phyloP scores from a whole-genome alignment of 1,140 invertebrate genomes.

The Drosophila sucinea region DNA sequence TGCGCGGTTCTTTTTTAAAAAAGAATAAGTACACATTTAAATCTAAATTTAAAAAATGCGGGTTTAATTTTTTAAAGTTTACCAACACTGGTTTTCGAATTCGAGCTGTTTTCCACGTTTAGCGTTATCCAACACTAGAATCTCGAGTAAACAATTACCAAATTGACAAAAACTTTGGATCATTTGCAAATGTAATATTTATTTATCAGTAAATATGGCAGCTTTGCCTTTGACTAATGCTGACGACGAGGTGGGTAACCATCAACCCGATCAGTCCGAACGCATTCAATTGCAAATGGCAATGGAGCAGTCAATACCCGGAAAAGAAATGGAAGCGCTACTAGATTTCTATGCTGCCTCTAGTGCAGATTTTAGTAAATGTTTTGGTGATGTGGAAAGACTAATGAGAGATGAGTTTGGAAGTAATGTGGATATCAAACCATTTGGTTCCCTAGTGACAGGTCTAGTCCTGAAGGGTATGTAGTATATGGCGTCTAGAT shows the following conservation, averaged over 20 bases:
- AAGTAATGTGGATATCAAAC: slow-evolving; percentile 41
- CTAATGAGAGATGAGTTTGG: slow-evolving; percentile 43
- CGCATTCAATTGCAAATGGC: slow-evolving; percentile 33
- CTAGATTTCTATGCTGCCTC: slow-evolving; percentile 48
- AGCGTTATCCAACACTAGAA: too few relatives aligned
- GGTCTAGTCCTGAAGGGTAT: slow-evolving; percentile 67
- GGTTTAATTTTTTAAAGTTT: too few relatives aligned
- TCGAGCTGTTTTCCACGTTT: too few relatives aligned
- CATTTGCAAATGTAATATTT: too few relatives aligned
- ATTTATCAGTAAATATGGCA: too few relatives aligned
- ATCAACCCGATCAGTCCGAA: slow-evolving; percentile 44
- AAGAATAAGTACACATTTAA: too few relatives aligned
- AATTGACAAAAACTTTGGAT: too few relatives aligned
- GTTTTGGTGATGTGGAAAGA: slow-evolving; percentile 47
- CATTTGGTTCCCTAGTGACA: slow-evolving; percentile 73
- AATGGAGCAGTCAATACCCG: slow-evolving; percentile 25
- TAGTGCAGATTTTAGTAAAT: slow-evolving; percentile 26
- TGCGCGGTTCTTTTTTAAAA: too few relatives aligned
- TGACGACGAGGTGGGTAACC: not conserved
- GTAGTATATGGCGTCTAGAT: not conserved
- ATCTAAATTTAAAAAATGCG: too few relatives aligned
- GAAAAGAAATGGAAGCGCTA: slow-evolving; percentile 47
- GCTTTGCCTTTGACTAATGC: too few relatives aligned
- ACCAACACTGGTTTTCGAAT: too few relatives aligned
- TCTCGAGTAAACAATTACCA: too few relatives aligned